These are phyloP conservation scores for Epinephelus malabaricus DNA, from an alignment of 2,797 vertebrate species.

Conservation along the genomic window DNA sequence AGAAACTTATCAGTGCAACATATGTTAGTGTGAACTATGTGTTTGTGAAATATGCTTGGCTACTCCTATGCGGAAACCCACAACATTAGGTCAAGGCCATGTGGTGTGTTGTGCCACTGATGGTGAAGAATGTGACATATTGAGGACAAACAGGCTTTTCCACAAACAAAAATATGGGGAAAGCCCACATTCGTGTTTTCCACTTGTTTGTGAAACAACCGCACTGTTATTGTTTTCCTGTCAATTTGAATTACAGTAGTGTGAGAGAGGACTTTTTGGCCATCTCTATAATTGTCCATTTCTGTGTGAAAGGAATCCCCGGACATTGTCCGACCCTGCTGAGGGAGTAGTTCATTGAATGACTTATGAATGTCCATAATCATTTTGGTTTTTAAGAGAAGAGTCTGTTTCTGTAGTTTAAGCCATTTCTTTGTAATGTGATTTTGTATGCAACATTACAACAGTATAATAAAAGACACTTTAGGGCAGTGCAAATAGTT, in stretches of 20 bases:
- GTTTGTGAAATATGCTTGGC: slow-evolving; percentile 60
- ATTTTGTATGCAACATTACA: slow-evolving; percentile 42
- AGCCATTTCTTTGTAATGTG: slow-evolving; percentile 29
- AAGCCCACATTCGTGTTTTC: slow-evolving; percentile 78
- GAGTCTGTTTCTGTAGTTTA: slow-evolving; percentile 36
- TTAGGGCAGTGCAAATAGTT: slow-evolving; percentile 4
- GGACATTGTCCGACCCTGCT: slow-evolving; percentile 47
- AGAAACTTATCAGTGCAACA: slow-evolving; percentile 31
- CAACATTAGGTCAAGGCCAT: slow-evolving; percentile 80
- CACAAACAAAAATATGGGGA: slow-evolving; percentile 82
- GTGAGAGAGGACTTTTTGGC: slow-evolving; percentile 56
- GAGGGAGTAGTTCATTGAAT: slow-evolving; percentile 34
- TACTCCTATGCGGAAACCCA: slow-evolving; percentile 72
- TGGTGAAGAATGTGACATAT: slow-evolving; percentile 80
- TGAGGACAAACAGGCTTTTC: slow-evolving; percentile 82
- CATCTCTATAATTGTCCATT: slow-evolving; percentile 52
- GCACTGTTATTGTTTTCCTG: slow-evolving; percentile 82
- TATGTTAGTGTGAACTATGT: slow-evolving; percentile 53
- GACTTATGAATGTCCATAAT: slow-evolving; percentile 37
- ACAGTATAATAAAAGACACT: slow-evolving; percentile 28
- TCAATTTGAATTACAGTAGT: slow-evolving; percentile 77
- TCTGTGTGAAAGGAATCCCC: slow-evolving; percentile 58
- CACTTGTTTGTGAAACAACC: slow-evolving; percentile 80
- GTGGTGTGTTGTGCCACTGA: slow-evolving; percentile 78
- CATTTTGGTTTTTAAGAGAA: slow-evolving; percentile 45